Evolutionary conservation across 2,113 vertebrate genomes (phyloP).

Genomic region (Scolopax mira): DNA sequence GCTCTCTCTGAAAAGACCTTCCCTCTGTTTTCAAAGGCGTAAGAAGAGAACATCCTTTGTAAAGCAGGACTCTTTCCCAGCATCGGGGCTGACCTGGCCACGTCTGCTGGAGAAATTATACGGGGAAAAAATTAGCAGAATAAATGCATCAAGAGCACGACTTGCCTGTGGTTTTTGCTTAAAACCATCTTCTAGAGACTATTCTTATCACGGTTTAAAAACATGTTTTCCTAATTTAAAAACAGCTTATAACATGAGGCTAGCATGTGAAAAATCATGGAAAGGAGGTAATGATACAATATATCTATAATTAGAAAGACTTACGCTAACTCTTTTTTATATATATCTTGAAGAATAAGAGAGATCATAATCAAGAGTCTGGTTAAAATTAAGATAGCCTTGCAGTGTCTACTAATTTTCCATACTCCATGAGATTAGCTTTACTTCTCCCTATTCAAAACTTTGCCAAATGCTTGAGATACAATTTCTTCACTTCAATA

Average conservation of each 20-base stretch:
- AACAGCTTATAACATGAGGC: not conserved
- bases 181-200: not conserved
- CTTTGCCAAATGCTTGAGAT: not conserved
- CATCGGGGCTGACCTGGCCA: slow-evolving; percentile 32
- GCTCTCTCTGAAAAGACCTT: slow-evolving; percentile 13
- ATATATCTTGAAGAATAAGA: not conserved
- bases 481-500: not conserved
- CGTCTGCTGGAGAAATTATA: not conserved
- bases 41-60: slow-evolving; percentile 35
- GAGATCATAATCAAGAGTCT: not conserved
- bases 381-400: not conserved
- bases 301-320: not conserved
- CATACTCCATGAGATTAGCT: not conserved
- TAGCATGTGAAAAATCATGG: not conserved
- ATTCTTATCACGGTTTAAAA: not conserved
- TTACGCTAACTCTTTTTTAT: not conserved
- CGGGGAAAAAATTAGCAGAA: not conserved
- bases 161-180: not conserved
- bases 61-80: slow-evolving; percentile 17
- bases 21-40: not conserved
- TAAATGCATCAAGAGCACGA: not conserved
- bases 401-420: not conserved
- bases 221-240: not conserved
- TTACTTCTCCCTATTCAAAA: not conserved
- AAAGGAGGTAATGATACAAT: not conserved